Evolutionary conservation across 1,140 invertebrate species (phyloP).

Genomic region (Pachyrhynchus sulphureomaculatus): DNA sequence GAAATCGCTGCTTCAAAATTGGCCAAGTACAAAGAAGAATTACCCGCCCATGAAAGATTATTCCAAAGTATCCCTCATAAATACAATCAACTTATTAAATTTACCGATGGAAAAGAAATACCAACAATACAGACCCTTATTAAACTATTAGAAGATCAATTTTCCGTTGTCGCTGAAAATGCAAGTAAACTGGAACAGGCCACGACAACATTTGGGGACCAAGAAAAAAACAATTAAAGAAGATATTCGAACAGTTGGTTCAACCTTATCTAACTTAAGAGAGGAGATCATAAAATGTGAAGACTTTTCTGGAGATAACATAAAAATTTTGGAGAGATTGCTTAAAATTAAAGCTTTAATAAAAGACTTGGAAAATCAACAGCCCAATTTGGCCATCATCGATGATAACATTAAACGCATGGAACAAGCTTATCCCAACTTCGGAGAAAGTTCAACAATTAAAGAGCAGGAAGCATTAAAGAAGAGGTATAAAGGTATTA

Average conservation of each 20-base stretch:
- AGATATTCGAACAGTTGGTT: conserved; percentile 69
- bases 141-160: conserved; percentile 73
- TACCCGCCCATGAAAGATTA: conserved; percentile 73
- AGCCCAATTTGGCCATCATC: conserved; percentile 67
- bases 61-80: conserved; percentile 77
- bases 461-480: conserved; percentile 79
- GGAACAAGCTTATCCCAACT: conserved; percentile 74
- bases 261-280: conserved; percentile 71
- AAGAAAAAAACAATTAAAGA: conserved; percentile 72
- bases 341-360: conserved; percentile 72
- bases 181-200: conserved; percentile 75
- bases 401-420: conserved; percentile 70
- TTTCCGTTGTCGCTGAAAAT: conserved; percentile 70
- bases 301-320: conserved; percentile 84
- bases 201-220: conserved; percentile 68
- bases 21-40: conserved; percentile 82
- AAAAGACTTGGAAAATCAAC: conserved; percentile 64
- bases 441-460: conserved; percentile 71
- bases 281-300: conserved; percentile 89
- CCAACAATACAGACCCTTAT: conserved; percentile 69
- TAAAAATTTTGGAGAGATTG: conserved; percentile 76
- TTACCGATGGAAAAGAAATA: conserved; percentile 73
- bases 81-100: conserved; percentile 74
- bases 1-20: conserved; percentile 76
- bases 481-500: conserved; percentile 74